phyloP scores from a whole-genome alignment of 1,140 invertebrate species.

The Periplaneta americana region DNA sequence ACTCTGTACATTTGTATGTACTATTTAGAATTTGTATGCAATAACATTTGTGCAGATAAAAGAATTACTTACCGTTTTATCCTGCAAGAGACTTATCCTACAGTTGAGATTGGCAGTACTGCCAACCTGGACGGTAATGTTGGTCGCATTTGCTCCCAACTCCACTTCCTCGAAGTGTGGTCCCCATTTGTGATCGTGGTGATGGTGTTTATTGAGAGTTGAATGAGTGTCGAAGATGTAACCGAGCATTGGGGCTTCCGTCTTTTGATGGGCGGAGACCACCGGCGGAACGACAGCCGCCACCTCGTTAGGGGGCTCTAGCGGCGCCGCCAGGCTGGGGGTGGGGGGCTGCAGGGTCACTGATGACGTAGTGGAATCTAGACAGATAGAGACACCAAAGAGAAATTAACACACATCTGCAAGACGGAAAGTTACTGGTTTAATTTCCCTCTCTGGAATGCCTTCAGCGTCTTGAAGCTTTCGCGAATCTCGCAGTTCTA shows the following conservation, averaged over 20 bases:
- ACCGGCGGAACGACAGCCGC: not conserved
- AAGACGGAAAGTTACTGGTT: not conserved
- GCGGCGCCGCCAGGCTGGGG: not conserved
- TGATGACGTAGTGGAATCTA: not conserved
- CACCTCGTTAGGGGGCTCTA: not conserved
- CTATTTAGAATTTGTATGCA: no score
- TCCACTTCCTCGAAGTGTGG: conserved; percentile 59
- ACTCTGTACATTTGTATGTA: no score
- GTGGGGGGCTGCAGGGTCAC: not conserved
- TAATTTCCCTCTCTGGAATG: not conserved
- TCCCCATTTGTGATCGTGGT: conserved; percentile 58
- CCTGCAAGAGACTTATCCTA: conserved; percentile 73
- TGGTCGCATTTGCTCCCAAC: conserved; percentile 52
- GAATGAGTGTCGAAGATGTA: conserved; percentile 66
- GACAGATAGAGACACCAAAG: not conserved
- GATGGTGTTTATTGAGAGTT: conserved; percentile 31
- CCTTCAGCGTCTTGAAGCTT: not conserved
- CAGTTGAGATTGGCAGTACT: conserved; percentile 75
- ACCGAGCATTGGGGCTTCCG: conserved; percentile 62
- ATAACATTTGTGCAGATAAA: no score
- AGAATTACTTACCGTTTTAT: conserved; percentile 78
- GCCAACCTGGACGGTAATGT: conserved; percentile 74
- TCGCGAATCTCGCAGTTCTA: not conserved
- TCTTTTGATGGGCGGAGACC: conserved; percentile 30
- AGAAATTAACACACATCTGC: not conserved